Evolutionary conservation across 2,888 invertebrate species (phyloP), one percentile per base, ranked within the genome.

Genomic region (Rapana venosa): DNA sequence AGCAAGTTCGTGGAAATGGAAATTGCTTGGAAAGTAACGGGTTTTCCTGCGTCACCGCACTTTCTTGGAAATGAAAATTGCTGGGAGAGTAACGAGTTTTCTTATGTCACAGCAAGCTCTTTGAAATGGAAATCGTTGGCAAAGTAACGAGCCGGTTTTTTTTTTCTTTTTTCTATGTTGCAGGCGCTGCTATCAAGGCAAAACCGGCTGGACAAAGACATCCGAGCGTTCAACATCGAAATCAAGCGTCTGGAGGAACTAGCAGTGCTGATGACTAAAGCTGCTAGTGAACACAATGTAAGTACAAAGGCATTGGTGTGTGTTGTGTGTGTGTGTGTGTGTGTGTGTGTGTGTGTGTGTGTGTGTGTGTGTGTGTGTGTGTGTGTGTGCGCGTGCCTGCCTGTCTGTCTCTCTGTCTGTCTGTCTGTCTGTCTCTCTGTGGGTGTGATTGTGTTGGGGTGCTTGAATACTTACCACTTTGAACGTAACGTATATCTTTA

Each of bases 141-240:
- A 47, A 47, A 47, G 47, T 47, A 61, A 61, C 30, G 26, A 36
- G 30, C 58, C 17, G 15, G 58, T 4, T 30, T 58, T 74, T 8
- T 22, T 22, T 17, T 22, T 32, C 6, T 17, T 13, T 74, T 79
- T 13, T 79, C 20, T 1, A 13, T 91, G 74, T 91, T 93, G 11
- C 91, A 96, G 96, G 96, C 99, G 0, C 96, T 99, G 88, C 97
- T 99, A 4, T 98, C 98, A 90, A 97, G 99, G 0, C 99, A 99
- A 96, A 97, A 97, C 90, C 98, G 98, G 93, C 97, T 98, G 13
- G 98, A 98, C 95, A 98, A 98, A 81, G 98, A 99, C 96, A 97
- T 99, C 77, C 97, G 97, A 92, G 98, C 99, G 0, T 99, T 99
- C 95, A 93, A 94, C 26, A 97, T 97, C 77, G 99, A 99, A 96